Conservation (phyloP, 2,888 invertebrate species). For the Caenorhabditis sp. region DNA sequence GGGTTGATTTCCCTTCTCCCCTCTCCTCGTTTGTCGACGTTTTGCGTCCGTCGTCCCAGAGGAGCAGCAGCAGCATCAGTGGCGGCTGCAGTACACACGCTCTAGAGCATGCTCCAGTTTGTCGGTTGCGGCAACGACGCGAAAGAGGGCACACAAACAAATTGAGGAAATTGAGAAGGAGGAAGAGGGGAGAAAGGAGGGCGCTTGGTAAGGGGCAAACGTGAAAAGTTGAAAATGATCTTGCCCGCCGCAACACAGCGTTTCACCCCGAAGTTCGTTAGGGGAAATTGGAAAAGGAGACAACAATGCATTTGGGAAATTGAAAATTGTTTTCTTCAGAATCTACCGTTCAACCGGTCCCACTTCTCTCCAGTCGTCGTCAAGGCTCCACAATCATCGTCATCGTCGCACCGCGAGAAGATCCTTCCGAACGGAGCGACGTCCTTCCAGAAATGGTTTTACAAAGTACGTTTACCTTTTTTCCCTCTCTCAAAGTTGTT, state of each 20-base stretch:
- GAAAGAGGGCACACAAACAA: slow-evolving; percentile 54
- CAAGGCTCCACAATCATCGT: not conserved
- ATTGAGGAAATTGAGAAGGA: slow-evolving; percentile 30
- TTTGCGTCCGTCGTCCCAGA: slow-evolving; percentile 9
- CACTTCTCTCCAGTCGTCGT: not conserved
- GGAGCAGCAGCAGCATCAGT: slow-evolving; percentile 36
- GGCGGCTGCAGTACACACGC: no score
- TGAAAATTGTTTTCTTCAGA: not conserved
- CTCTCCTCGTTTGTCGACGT: not conserved
- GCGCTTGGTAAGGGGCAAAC: not conserved
- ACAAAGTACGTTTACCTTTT: slow-evolving; percentile 39
- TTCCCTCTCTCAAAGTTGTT: not conserved
- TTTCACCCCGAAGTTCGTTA: not conserved
- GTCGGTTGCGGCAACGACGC: slow-evolving; percentile 24
- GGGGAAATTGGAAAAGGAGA: not conserved
- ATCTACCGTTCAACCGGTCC: not conserved
- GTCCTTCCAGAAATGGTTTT: slow-evolving; percentile 28
- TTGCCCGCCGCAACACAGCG: not conserved
- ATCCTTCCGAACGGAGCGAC: not conserved
- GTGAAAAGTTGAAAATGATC: slow-evolving; percentile 11
- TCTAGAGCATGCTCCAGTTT: slow-evolving; percentile 49
- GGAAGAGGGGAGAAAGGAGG: not conserved
- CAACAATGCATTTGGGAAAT: not conserved
- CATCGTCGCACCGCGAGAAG: not conserved
- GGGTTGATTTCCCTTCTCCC: slow-evolving; percentile 16